Conservation (phyloP, 2,888 invertebrate species). For the Cheilosia impressa region DNA sequence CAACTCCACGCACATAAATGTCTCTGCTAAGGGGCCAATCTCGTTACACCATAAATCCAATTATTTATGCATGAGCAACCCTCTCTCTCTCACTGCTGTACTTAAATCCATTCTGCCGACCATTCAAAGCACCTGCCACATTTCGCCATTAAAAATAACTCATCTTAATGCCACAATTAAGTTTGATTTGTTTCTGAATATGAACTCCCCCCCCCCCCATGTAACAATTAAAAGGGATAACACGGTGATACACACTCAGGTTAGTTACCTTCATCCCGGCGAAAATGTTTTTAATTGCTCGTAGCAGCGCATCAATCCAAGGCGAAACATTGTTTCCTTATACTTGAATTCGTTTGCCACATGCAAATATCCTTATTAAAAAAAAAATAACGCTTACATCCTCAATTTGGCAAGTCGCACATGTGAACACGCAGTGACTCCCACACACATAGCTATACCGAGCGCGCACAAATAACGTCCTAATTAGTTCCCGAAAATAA, state of each 20-base stretch:
- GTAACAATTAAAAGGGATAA: conserved; percentile 67
- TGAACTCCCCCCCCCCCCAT: conserved; percentile 31
- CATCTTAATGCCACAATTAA: conserved; percentile 75
- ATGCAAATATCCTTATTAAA: conserved; percentile 24
- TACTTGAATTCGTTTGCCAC: conserved; percentile 36
- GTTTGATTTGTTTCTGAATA: conserved; percentile 73
- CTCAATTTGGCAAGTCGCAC: conserved; percentile 70
- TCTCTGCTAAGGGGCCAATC: no score
- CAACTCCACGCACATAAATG: no score
- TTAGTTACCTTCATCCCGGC: conserved; percentile 7
- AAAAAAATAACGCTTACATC: conserved; percentile 60
- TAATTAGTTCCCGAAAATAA: conserved; percentile 75
- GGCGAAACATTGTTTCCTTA: conserved; percentile 39
- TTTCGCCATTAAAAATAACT: conserved; percentile 72
- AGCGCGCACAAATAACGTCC: conserved; percentile 70
- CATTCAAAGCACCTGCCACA: conserved; percentile 70
- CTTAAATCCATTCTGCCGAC: conserved; percentile 52
- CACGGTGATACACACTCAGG: conserved; percentile 38
- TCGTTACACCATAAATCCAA: conserved; percentile 7
- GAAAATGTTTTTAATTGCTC: conserved; percentile 65
- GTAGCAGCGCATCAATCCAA: conserved; percentile 70
- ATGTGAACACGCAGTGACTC: conserved; percentile 47
- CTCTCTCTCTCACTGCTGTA: not conserved
- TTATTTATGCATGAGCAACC: conserved; percentile 50
- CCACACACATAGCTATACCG: conserved; percentile 1